Conservation (phyloP, 2,888 invertebrate genomes). For the Hemistola chrysoprasaria region DNA sequence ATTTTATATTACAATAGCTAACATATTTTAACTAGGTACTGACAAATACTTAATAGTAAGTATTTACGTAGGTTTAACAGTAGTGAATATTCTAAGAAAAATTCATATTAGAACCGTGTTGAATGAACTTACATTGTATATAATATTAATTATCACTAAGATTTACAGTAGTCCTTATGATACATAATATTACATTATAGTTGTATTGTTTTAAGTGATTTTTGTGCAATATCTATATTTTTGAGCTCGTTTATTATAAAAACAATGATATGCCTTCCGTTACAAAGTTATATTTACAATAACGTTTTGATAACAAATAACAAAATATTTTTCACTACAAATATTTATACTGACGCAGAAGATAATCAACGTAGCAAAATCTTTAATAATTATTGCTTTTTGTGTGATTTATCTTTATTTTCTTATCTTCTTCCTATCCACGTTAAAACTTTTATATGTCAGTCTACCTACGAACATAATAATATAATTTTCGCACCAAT, state of each 20-base stretch:
- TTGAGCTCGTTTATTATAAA: slow-evolving; percentile 60
- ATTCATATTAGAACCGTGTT: slow-evolving; percentile 24
- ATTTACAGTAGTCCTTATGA: slow-evolving; percentile 23
- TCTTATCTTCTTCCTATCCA: too few species aligned
- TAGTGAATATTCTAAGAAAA: slow-evolving; percentile 25
- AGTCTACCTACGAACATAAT: too few species aligned
- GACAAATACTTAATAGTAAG: background rate
- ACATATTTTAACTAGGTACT: too few species aligned
- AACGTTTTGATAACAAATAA: slow-evolving; percentile 54
- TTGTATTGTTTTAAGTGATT: slow-evolving; percentile 41
- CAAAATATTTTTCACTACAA: slow-evolving; percentile 15
- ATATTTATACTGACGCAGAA: slow-evolving; percentile 2
- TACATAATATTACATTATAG: slow-evolving; percentile 31
- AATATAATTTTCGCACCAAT: too few species aligned
- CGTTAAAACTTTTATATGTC: too few species aligned
- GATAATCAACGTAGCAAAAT: background rate
- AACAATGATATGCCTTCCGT: slow-evolving; percentile 62
- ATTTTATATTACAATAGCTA: slow-evolving; percentile 27
- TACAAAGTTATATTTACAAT: slow-evolving; percentile 54
- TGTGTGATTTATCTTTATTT: too few species aligned
- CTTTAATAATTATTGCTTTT: too few species aligned
- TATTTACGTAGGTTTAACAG: slow-evolving; percentile 23
- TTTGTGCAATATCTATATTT: slow-evolving; percentile 49
- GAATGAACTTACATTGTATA: slow-evolving; percentile 24
- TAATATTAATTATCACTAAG: slow-evolving; percentile 14